Evolutionary conservation across 2,888 invertebrate species (phyloP).

Genomic region (Ormyrus pomaceus): DNA sequence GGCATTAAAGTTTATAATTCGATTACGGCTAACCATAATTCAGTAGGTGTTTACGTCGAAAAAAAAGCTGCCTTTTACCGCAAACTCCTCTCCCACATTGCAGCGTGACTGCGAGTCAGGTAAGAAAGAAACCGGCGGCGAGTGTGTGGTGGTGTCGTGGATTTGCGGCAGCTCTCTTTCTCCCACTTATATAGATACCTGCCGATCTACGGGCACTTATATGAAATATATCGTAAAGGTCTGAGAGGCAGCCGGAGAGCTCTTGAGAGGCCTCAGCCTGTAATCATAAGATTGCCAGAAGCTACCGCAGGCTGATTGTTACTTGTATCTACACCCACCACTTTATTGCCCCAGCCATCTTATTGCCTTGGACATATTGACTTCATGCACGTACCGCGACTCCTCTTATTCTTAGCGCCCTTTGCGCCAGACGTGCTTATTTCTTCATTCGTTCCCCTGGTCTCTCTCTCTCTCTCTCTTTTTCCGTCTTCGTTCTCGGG

Average conservation of each 20-base stretch:
- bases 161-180: too few relatives aligned
- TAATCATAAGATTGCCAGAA: constrained; percentile 74
- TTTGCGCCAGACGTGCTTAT: constrained; percentile 22
- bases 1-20: too few relatives aligned
- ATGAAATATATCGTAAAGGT: constrained; percentile 68
- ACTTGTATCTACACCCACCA: constrained; percentile 75
- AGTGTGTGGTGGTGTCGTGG: not conserved
- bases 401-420: constrained; percentile 52
- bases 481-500: not conserved
- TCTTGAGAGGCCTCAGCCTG: constrained; percentile 70
- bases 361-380: constrained; percentile 74
- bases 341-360: constrained; percentile 74
- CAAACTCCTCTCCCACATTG: too few relatives aligned
- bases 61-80: too few relatives aligned
- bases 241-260: constrained; percentile 55
- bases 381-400: constrained; percentile 71
- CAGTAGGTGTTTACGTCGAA: too few relatives aligned
- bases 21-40: too few relatives aligned
- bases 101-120: too few relatives aligned
- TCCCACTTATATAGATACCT: not conserved
- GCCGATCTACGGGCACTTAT: constrained; percentile 28
- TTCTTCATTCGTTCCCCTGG: constrained; percentile 4
- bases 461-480: not conserved
- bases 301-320: constrained; percentile 74
- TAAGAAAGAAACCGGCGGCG: too few relatives aligned